These are phyloP conservation scores for Sericinus montela DNA, from an alignment of 2,888 invertebrate species.

Conservation along the genomic window DNA sequence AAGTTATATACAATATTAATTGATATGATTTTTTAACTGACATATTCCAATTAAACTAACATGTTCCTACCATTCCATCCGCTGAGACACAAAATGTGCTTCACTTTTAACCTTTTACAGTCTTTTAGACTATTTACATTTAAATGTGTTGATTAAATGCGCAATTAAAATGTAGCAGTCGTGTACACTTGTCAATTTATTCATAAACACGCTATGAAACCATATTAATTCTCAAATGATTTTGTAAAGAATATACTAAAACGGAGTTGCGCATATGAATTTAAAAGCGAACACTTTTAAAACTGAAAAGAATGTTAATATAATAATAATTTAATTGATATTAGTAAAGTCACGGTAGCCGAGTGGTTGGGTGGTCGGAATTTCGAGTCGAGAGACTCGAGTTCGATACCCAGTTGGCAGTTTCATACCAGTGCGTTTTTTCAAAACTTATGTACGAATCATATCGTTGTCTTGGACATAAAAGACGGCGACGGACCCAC, in stretches of 20 bases:
- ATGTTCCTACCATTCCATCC: neutral
- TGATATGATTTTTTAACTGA: neutral
- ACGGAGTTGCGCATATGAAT: neutral
- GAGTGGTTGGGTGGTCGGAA: no score
- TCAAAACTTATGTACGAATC: no score
- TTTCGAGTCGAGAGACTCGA: no score
- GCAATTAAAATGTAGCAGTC: neutral
- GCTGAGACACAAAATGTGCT: neutral
- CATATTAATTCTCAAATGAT: neutral
- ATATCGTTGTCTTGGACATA: no score
- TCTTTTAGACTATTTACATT: constrained; percentile 1
- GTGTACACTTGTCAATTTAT: neutral
- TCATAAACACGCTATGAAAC: neutral
- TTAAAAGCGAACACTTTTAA: no score
- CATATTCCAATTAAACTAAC: constrained; percentile 2
- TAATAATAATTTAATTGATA: no score
- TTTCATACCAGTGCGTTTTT: no score
- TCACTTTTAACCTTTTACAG: constrained; percentile 1
- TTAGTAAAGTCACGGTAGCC: no score
- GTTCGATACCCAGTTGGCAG: no score
- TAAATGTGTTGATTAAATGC: constrained; percentile 6
- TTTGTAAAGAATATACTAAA: neutral
- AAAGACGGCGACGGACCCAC: no score
- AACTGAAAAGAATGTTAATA: no score
- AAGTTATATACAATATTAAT: constrained; percentile 8